Percentiles rank a stretch among this genome's conserved stretches.
phyloP scores from a whole-genome alignment of 2,113 vertebrate genomes.

The Sinocyclocheilus anshuiensis region DNA sequence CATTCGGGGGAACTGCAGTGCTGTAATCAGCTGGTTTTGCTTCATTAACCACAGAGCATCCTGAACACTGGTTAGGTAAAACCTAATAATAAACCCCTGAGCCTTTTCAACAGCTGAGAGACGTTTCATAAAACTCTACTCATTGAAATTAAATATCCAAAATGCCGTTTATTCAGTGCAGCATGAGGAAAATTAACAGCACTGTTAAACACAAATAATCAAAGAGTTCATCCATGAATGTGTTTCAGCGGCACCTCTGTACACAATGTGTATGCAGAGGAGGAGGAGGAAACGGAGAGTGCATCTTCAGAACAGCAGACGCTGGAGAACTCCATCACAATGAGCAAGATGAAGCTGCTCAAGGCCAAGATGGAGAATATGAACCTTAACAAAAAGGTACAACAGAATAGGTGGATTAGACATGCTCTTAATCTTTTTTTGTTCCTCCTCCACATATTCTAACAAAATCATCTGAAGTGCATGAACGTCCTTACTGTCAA shows the following conservation, averaged over 20 bases:
- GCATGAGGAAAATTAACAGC: background rate
- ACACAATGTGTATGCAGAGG: constrained; percentile 84
- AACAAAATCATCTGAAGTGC: background rate
- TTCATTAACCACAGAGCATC: background rate
- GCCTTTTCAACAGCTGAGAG: background rate
- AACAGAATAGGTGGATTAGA: background rate
- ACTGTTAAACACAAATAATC: background rate
- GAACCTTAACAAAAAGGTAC: constrained; percentile 95
- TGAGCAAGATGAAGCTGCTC: constrained; percentile 97
- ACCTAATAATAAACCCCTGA: background rate
- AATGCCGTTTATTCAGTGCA: background rate
- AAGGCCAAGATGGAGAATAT: constrained; percentile 97
- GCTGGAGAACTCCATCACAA: constrained; percentile 94
- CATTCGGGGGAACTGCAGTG: background rate
- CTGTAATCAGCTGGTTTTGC: background rate
- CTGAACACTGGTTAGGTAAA: too few species aligned
- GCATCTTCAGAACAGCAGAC: constrained; percentile 81
- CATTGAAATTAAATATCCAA: background rate
- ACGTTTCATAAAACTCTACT: background rate
- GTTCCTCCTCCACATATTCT: background rate
- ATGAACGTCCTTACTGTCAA: background rate
- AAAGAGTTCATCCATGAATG: background rate
- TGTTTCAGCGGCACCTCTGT: constrained; percentile 80
- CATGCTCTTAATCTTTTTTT: background rate
- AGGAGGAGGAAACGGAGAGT: constrained; percentile 81